Evolutionary conservation across 2,888 invertebrate genomes (phyloP).

Genomic region (Tolmerus cingulatus): DNA sequence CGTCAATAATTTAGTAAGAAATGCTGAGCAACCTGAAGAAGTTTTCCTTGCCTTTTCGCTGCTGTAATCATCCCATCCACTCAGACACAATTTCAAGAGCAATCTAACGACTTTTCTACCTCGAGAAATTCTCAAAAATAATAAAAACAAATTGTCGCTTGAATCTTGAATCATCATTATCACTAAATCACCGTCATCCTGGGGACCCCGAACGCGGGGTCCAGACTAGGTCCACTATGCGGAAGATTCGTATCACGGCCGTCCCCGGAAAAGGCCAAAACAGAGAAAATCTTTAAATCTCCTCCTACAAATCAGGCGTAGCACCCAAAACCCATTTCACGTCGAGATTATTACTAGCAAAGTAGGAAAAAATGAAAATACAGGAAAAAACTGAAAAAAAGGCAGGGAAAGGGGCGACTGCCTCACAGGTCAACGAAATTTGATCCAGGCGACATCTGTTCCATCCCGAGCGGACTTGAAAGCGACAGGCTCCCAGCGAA

Average conservation of each 20-base stretch:
- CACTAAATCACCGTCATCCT: background rate
- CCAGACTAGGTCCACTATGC: background rate
- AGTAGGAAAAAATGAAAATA: background rate
- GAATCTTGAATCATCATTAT: background rate
- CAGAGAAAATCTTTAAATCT: background rate
- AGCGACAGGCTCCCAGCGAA: background rate
- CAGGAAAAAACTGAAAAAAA: background rate
- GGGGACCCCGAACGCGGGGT: background rate
- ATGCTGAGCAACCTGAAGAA: background rate
- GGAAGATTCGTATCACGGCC: background rate
- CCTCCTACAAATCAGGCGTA: background rate
- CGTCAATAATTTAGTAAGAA: background rate
- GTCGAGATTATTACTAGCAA: background rate
- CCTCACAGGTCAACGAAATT: slow-evolving; percentile 15
- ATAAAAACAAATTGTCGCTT: background rate
- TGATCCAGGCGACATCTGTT: slow-evolving; percentile 7
- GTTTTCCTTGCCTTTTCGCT: background rate
- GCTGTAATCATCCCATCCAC: background rate
- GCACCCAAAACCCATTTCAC: background rate
- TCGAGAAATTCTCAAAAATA: background rate
- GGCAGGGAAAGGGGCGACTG: background rate
- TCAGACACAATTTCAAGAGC: background rate
- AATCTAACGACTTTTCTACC: background rate
- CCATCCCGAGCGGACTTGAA: background rate
- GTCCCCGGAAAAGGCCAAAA: background rate